Base-by-base conservation (phyloP, 2,888 invertebrate genomes). In the Eubasilissa splendida region DNA sequence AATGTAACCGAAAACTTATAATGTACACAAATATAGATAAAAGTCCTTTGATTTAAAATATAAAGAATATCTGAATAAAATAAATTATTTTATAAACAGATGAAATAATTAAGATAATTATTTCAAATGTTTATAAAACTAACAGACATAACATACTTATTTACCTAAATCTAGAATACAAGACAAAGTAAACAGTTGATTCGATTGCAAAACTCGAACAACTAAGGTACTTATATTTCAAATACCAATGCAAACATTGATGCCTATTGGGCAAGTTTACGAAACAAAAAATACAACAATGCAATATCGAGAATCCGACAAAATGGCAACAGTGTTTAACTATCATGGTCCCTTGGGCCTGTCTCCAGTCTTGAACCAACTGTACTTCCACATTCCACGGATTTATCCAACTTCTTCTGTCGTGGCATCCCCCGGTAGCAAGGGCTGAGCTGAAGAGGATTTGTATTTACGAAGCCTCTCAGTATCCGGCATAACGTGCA, bases 361-460 rank as follows among this genome's bases (percentile, higher is more conserved):
- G n/a, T 42, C 42, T 42, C 42, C 7, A 31, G 58, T 10, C 58
- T 42, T 56, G n/a, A 31, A 56, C 71, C n/a, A 33, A n/a, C 58
- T 58, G 56, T 22, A 58, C 56, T 73, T 73, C 71, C 71, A 73
- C 71, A 73, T 73, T 73, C 58, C 58, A 33, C 12, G 58, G 58
- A 58, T 73, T 73, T 73, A 73, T 56, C 71, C 71, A 73, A 73
- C 54, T 73, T 73, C 71, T 73, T 33, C 54, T 73, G 58, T 73
- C 71, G 56, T 58, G 56, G 42, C 33, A 73, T 56, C 71, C 56
- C 42, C 12, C 56, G n/a, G n/a, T 73, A 31, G n/a, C 12, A 5
- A 9, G 56, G 42, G 42, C 42, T 42, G 42, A 5, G 7, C 42
- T 42, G 42, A 42, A 7, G 42, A 7, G 42, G 42, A 7, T 42